Percentiles rank a stretch among this genome's conserved stretches.
phyloP scores from a whole-genome alignment of 2,888 invertebrate genomes.

The Dromius quadrimaculatus region DNA sequence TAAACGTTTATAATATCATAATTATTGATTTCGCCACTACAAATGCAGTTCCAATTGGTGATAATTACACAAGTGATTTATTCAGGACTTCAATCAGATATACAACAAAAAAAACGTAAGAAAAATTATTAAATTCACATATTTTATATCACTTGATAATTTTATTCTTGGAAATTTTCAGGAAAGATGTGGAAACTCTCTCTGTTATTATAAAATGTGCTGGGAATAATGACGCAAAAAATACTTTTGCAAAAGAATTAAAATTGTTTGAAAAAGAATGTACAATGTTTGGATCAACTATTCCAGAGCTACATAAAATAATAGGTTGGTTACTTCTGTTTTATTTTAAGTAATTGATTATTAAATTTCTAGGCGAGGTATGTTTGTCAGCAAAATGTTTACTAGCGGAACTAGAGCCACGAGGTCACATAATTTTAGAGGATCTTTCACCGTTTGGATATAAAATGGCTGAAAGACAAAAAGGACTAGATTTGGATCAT shows the following conservation, averaged over 20 bases:
- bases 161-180: slow-evolving; percentile 51
- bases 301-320: slow-evolving; percentile 66
- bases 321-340: slow-evolving; percentile 58
- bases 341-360: background rate
- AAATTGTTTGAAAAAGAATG: slow-evolving; percentile 67
- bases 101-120: slow-evolving; percentile 52
- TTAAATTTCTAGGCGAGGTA: slow-evolving; percentile 30
- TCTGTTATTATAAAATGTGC: slow-evolving; percentile 62
- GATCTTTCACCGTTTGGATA: slow-evolving; percentile 62
- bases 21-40: slow-evolving; percentile 57
- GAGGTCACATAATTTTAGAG: slow-evolving; percentile 60
- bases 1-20: slow-evolving; percentile 56
- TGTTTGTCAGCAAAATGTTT: slow-evolving; percentile 59
- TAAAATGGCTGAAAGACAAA: slow-evolving; percentile 63
- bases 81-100: slow-evolving; percentile 59
- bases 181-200: slow-evolving; percentile 56
- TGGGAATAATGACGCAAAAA: slow-evolving; percentile 63
- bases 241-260: slow-evolving; percentile 65
- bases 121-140: background rate
- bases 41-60: slow-evolving; percentile 60
- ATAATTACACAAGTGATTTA: slow-evolving; percentile 62
- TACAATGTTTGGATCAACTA: slow-evolving; percentile 65
- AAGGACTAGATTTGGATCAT: slow-evolving; percentile 62
- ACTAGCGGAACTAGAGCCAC: slow-evolving; percentile 59
- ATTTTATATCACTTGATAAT: background rate